Conservation (phyloP, 2,797 vertebrate genomes). For the Tauraco hartlaubi region DNA sequence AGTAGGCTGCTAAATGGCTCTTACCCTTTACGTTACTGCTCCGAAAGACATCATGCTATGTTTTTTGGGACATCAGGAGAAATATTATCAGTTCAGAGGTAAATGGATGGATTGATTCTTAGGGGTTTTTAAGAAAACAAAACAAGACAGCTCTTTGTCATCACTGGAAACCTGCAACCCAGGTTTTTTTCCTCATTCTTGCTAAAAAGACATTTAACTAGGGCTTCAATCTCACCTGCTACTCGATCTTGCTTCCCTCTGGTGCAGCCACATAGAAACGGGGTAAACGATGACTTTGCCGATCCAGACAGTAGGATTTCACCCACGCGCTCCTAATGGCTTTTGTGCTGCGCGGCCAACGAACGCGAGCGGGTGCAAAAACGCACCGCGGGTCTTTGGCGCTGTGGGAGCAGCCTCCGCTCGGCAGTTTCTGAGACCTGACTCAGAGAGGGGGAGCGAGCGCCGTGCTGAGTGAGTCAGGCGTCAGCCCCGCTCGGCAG, state of each 20-base stretch:
- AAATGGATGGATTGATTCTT: background rate
- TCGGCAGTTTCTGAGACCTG: background rate
- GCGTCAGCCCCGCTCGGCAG: background rate
- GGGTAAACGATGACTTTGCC: background rate
- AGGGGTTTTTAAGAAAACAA: background rate
- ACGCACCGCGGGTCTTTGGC: accelerated
- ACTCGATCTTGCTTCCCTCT: background rate
- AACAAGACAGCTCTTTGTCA: background rate
- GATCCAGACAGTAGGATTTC: background rate
- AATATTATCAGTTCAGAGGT: background rate
- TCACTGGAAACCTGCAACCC: background rate
- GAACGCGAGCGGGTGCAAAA: background rate
- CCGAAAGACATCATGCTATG: background rate
- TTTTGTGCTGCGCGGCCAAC: background rate
- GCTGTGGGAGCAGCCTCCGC: background rate
- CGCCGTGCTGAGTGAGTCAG: background rate
- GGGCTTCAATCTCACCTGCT: background rate
- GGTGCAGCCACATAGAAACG: accelerated
- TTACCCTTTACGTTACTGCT: background rate
- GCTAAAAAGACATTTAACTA: background rate
- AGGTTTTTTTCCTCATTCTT: background rate
- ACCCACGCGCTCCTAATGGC: background rate
- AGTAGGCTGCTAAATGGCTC: background rate
- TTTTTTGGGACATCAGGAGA: background rate
- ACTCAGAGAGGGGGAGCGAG: background rate